These are phyloP conservation scores for Myiopsitta monachus DNA, from an alignment of 2,113 vertebrate species.

Conservation along the genomic window DNA sequence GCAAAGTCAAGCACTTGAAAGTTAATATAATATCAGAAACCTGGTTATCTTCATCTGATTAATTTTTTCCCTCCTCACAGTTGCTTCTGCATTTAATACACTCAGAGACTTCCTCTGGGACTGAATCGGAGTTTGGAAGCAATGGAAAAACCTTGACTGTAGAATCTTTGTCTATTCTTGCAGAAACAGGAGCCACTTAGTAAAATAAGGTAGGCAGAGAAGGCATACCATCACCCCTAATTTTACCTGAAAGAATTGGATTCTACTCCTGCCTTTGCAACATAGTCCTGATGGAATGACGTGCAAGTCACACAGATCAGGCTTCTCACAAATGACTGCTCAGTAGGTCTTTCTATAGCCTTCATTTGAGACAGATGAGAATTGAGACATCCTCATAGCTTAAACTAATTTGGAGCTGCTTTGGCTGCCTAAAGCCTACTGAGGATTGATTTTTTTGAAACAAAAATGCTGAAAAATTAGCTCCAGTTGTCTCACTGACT, in stretches of 20 bases:
- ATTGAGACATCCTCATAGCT: background rate
- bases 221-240: background rate
- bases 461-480: background rate
- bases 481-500: background rate
- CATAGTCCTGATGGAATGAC: background rate
- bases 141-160: background rate
- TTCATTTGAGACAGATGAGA: background rate
- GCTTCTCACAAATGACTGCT: background rate
- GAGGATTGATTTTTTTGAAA: background rate
- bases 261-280: background rate
- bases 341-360: rapidly evolving
- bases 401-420: background rate
- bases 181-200: background rate
- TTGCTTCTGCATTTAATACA: background rate
- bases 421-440: background rate
- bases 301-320: background rate
- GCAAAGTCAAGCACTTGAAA: background rate
- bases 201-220: background rate
- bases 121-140: background rate
- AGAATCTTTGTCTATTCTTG: background rate
- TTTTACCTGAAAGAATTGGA: background rate
- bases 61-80: background rate
- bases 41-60: background rate
- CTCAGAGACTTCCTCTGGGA: background rate
- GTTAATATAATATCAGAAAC: background rate